These are phyloP conservation scores for Rhinichthys osculus DNA, from an alignment of 2,797 vertebrate species.

Conservation along the genomic window DNA sequence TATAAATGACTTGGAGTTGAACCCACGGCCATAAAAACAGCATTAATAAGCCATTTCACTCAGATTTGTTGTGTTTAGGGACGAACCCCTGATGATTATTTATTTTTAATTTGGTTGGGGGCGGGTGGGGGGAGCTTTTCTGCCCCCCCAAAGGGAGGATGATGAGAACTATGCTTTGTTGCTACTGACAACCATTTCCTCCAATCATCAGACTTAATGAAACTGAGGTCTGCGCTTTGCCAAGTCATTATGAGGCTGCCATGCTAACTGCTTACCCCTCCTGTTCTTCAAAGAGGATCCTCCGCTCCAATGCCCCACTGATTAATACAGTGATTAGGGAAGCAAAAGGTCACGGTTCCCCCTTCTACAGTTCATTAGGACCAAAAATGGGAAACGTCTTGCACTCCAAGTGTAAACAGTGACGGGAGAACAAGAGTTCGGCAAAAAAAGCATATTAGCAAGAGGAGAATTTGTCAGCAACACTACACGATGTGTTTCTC, in stretches of 20 bases:
- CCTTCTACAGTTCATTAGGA: slow-evolving; percentile 35
- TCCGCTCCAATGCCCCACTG: slow-evolving; percentile 64
- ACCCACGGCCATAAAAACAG: slow-evolving; percentile 8
- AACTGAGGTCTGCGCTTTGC: slow-evolving; percentile 58
- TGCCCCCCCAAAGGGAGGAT: slow-evolving; percentile 39
- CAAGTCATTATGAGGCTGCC: slow-evolving; percentile 70
- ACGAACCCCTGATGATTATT: slow-evolving; percentile 53
- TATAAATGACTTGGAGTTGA: not conserved
- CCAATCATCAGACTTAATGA: slow-evolving; percentile 65
- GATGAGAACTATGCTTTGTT: slow-evolving; percentile 63
- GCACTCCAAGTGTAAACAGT: slow-evolving; percentile 2
- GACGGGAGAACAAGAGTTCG: not conserved
- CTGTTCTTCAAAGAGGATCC: slow-evolving; percentile 59
- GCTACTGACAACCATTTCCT: slow-evolving; percentile 62
- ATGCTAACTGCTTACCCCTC: slow-evolving; percentile 57
- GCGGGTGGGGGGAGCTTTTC: slow-evolving; percentile 30
- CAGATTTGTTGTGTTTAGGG: slow-evolving; percentile 47
- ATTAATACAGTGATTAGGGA: slow-evolving; percentile 67
- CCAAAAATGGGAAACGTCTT: slow-evolving; percentile 12
- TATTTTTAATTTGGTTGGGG: slow-evolving; percentile 56
- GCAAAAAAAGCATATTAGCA: not conserved
- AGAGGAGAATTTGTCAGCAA: slow-evolving; percentile 12
- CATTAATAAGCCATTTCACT: slow-evolving; percentile 23
- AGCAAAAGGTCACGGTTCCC: slow-evolving; percentile 64
- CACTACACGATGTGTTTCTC: slow-evolving; percentile 36